Evolutionary conservation across 2,797 vertebrate genomes (phyloP).

Genomic region (Parauchenoglanis punctatus): DNA sequence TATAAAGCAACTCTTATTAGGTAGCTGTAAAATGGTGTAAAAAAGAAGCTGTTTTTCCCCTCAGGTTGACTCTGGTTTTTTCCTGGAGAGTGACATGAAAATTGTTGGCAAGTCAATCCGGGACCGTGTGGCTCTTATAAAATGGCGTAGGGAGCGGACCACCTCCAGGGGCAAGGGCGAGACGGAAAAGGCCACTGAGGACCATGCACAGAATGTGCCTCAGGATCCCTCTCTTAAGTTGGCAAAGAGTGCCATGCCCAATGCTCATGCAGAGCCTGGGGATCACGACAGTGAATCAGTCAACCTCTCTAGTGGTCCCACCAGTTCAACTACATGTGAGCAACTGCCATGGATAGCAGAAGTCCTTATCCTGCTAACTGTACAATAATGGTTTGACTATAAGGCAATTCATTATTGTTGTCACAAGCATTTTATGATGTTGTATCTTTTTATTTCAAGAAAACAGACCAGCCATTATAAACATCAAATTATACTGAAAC

Average conservation of each 20-base stretch:
- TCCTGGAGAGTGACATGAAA: slow-evolving; percentile 95
- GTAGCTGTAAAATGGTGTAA: not conserved
- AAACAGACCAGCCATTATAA: not conserved
- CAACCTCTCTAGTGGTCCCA: slow-evolving; percentile 75
- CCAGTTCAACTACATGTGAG: slow-evolving; percentile 84
- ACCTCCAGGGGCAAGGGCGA: slow-evolving; percentile 64
- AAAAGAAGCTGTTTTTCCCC: slow-evolving; percentile 7
- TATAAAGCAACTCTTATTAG: not conserved
- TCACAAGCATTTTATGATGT: not conserved
- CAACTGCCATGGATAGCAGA: slow-evolving; percentile 9
- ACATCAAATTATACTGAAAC: not conserved
- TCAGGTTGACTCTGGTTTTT: slow-evolving; percentile 96
- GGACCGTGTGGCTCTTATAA: slow-evolving; percentile 93
- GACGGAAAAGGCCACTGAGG: slow-evolving; percentile 67
- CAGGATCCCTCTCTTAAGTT: slow-evolving; percentile 80
- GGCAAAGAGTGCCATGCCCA: slow-evolving; percentile 67
- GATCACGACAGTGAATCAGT: slow-evolving; percentile 84
- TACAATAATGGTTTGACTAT: no score
- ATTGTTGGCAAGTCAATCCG: slow-evolving; percentile 94
- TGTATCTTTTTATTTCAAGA: not conserved
- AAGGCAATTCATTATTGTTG: not conserved
- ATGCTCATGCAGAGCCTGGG: slow-evolving; percentile 74
- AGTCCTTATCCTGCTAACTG: not conserved
- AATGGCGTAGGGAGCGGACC: slow-evolving; percentile 89
- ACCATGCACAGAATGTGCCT: slow-evolving; percentile 70